Percentiles rank a stretch among this genome's conserved stretches.
Conservation (phyloP, 2,797 vertebrate genomes). For the Sphenodon punctatus region DNA sequence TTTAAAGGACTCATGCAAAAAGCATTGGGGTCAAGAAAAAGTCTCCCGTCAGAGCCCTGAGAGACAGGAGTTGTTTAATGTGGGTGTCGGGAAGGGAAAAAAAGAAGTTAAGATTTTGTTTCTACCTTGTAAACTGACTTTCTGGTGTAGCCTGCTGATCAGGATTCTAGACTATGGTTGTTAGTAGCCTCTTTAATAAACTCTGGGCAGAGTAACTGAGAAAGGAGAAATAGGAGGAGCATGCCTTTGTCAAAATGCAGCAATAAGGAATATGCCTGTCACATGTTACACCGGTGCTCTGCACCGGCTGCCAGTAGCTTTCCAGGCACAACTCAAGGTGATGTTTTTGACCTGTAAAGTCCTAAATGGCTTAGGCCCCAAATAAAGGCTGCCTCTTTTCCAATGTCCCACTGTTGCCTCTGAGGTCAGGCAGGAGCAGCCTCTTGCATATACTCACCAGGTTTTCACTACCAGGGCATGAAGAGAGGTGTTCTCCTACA, state of each 20-base stretch:
- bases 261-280: no score
- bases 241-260: not conserved
- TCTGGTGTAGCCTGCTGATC: not conserved
- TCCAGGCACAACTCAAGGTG: no score
- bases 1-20: not conserved
- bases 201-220: not conserved
- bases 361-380: no score
- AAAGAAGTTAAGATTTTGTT: not conserved
- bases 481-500: no score
- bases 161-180: not conserved
- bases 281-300: no score
- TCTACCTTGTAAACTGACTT: not conserved
- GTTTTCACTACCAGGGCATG: no score
- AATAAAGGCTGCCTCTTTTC: no score
- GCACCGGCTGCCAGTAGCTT: no score
- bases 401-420: no score
- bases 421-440: no score
- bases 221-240: rapidly evolving
- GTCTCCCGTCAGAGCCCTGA: not conserved
- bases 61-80: not conserved
- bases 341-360: no score
- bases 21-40: not conserved
- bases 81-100: not conserved
- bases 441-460: no score
- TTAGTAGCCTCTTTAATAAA: not conserved